Evolutionary conservation across 1,140 invertebrate species (phyloP).

Genomic region (Cotesia chilonis): DNA sequence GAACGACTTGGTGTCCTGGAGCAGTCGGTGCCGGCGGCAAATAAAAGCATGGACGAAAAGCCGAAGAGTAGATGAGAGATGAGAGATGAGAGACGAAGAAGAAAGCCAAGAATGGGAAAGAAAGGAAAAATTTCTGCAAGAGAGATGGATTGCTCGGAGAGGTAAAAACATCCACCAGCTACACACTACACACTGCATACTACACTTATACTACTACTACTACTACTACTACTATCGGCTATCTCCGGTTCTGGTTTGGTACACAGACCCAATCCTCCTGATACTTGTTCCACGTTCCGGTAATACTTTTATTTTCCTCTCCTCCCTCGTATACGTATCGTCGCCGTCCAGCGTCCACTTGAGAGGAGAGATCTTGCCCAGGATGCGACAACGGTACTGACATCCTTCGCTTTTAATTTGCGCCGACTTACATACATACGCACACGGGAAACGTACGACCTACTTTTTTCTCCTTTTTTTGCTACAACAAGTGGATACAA

Average conservation of each 20-base stretch:
- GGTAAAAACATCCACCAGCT: constrained; percentile 1
- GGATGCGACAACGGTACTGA: constrained; percentile 40
- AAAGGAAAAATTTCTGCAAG: neutral
- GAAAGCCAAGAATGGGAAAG: neutral
- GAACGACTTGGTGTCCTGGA: constrained; percentile 28
- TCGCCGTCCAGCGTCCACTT: constrained; percentile 3
- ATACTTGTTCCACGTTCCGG: no score
- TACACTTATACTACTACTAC: no score
- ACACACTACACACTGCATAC: neutral
- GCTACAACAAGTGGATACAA: neutral
- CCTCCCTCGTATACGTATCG: neutral
- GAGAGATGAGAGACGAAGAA: neutral
- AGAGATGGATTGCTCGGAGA: neutral
- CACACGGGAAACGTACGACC: constrained; percentile 30
- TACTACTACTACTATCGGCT: neutral
- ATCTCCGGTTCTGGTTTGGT: neutral
- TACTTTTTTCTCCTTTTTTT: constrained; percentile 3
- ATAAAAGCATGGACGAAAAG: neutral
- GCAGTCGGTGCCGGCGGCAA: constrained; percentile 24
- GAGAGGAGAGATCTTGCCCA: constrained; percentile 13
- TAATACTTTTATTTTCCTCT: neutral
- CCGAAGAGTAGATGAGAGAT: neutral
- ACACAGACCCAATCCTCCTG: neutral
- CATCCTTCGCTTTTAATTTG: constrained; percentile 42
- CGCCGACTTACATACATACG: constrained; percentile 25